Evolutionary conservation across 2,888 invertebrate genomes (phyloP), one percentile per base, ranked within the genome.

Genomic region (Strigamia maritima): DNA sequence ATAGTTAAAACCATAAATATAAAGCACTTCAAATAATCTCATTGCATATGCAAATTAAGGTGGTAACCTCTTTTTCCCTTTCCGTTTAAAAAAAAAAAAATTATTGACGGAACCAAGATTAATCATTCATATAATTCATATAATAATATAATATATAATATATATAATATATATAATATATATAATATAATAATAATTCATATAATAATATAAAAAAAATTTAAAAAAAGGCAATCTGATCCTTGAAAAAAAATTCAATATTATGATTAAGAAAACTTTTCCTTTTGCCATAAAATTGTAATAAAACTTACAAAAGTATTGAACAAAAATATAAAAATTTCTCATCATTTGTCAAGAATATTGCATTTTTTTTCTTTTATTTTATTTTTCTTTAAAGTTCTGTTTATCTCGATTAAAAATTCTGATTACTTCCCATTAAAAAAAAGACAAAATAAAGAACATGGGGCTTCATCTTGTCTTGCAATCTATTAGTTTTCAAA

Each of bases 381-480:
- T 26, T 6, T 8, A 22, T 22, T 22, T 60, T 26, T 26, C 24
- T 26, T 26, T 65, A 65, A 26, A 65, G 19, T 19, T 49, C 49
- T 60, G 19, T 60, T 19, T 16, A 24, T 60, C 24, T 16, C 6
- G 26, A 65, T 65, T 65, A 65, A 26, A 65, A 65, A 14, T 65
- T 22, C 3, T 24, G 14, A 16, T 49, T 49, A 7, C 4, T 60
- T 60, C 60, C 12, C 1, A 16, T 6, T 22, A 60, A 60, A 8
- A 14, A 44, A n/a, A n/a, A 7, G 19, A 49, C 3, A 65, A 65
- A 65, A 65, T 65, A 26, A 1, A 26, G 26, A 65, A 65, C 65
- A 65, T 26, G 65, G 65, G 6, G 65, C 26, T 28, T 26, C 65
- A 65, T 65, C 65, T 65, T n/a, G n/a, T n/a, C n/a, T n/a, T 65